Percentiles rank a stretch among this genome's conserved stretches.
Conservation (phyloP, 1,140 invertebrate species). For the Vollenhovia emeryi region DNA sequence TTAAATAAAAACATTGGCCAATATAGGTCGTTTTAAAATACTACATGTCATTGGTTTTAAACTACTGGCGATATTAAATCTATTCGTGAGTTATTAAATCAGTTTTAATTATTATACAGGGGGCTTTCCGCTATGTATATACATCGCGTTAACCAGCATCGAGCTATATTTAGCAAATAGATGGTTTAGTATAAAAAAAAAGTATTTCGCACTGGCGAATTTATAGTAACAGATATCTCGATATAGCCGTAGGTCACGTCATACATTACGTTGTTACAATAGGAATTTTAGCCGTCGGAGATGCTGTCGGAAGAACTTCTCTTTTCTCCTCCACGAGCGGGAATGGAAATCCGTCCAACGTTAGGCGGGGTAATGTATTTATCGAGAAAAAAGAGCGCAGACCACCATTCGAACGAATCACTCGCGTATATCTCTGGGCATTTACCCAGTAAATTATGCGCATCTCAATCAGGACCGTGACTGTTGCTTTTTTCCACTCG, state of each 20-base stretch:
- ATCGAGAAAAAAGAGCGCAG: neutral
- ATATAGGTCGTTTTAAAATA: too few relatives aligned
- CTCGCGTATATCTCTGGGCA: neutral
- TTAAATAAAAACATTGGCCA: too few relatives aligned
- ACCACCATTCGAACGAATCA: neutral
- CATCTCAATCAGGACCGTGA: constrained; percentile 43
- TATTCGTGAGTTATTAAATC: too few relatives aligned
- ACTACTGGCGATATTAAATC: too few relatives aligned
- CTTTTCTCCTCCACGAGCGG: neutral
- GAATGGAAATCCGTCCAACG: neutral
- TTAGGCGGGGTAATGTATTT: neutral
- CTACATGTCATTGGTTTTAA: too few relatives aligned
- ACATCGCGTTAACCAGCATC: neutral
- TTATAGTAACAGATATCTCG: neutral
- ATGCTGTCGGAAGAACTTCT: neutral
- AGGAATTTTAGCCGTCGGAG: neutral
- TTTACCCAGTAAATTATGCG: constrained; percentile 32
- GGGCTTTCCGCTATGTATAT: too few relatives aligned
- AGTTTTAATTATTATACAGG: too few relatives aligned
- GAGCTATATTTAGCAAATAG: neutral
- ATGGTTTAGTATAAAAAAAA: neutral
- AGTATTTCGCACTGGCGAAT: neutral
- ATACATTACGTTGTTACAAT: neutral
- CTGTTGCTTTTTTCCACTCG: constrained; percentile 24
- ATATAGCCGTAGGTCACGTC: neutral